Percentiles rank a stretch among this genome's conserved stretches.
Evolutionary conservation across 2,888 invertebrate genomes (phyloP).

Genomic region (Quadroppia sp.): DNA sequence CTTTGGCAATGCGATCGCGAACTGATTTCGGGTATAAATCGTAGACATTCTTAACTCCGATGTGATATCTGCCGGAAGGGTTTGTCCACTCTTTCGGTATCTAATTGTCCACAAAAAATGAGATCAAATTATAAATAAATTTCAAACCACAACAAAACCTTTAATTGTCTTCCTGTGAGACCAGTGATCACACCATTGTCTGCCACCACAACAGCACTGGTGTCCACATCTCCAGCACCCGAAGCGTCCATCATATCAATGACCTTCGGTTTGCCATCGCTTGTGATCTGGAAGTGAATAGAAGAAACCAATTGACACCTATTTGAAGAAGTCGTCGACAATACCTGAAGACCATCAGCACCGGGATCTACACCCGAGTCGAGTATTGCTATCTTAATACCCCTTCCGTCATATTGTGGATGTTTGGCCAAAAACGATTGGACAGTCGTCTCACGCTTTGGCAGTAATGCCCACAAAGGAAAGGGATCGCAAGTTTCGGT

Average conservation of each 20-base stretch:
- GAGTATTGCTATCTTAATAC: slow-evolving; percentile 86
- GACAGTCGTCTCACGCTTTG: slow-evolving; percentile 92
- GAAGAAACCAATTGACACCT: background rate
- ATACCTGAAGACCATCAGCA: slow-evolving; percentile 76
- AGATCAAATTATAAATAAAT: background rate
- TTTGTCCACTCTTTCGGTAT: slow-evolving; percentile 77
- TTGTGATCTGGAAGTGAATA: slow-evolving; percentile 63
- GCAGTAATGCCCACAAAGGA: slow-evolving; percentile 78
- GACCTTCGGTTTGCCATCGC: slow-evolving; percentile 84
- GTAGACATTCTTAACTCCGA: slow-evolving; percentile 79
- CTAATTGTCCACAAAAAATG: slow-evolving; percentile 23
- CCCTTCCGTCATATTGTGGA: slow-evolving; percentile 85
- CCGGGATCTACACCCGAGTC: slow-evolving; percentile 98
- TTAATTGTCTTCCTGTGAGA: slow-evolving; percentile 77
- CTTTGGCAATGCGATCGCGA: slow-evolving; percentile 72
- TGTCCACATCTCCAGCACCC: slow-evolving; percentile 95
- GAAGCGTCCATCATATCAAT: slow-evolving; percentile 92
- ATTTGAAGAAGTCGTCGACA: slow-evolving; percentile 53
- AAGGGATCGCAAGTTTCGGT: too few species aligned
- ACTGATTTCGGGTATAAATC: slow-evolving; percentile 79
- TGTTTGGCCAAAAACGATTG: slow-evolving; percentile 78
- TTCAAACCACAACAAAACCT: slow-evolving; percentile 59
- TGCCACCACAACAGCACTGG: slow-evolving; percentile 67
- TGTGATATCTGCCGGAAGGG: slow-evolving; percentile 74
- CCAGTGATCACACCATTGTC: slow-evolving; percentile 71